Conservation (phyloP, 2,113 vertebrate species). For the Globicephala melas region DNA sequence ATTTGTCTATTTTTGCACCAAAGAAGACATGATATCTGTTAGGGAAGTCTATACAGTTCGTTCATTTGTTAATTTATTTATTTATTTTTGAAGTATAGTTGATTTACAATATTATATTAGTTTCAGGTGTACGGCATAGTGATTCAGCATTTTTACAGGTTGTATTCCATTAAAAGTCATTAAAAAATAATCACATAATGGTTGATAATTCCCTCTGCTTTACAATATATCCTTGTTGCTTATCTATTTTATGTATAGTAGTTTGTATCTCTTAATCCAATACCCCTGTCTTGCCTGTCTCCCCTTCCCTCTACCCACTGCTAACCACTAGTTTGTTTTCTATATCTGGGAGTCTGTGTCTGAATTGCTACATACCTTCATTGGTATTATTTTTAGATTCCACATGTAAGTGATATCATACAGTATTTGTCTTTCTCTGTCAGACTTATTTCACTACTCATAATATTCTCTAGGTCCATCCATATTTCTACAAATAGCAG, state of each 20-base stretch:
- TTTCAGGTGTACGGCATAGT: not conserved
- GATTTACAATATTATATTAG: not conserved
- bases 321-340: not conserved
- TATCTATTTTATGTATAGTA: not conserved
- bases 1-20: not conserved
- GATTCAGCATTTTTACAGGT: not conserved
- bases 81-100: not conserved
- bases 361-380: not conserved
- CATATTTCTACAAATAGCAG: not conserved
- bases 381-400: not conserved
- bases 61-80: not conserved
- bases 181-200: not conserved
- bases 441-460: not conserved
- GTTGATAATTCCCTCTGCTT: not conserved
- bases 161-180: not conserved
- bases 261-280: not conserved
- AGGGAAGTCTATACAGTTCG: not conserved
- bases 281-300: not conserved
- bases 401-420: not conserved
- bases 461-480: not conserved
- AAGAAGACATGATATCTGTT: not conserved
- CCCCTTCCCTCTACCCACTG: not conserved
- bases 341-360: not conserved
- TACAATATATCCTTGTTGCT: not conserved
- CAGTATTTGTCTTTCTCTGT: not conserved